Conservation (phyloP, 2,797 vertebrate genomes). For the Eulemur mongoz region DNA sequence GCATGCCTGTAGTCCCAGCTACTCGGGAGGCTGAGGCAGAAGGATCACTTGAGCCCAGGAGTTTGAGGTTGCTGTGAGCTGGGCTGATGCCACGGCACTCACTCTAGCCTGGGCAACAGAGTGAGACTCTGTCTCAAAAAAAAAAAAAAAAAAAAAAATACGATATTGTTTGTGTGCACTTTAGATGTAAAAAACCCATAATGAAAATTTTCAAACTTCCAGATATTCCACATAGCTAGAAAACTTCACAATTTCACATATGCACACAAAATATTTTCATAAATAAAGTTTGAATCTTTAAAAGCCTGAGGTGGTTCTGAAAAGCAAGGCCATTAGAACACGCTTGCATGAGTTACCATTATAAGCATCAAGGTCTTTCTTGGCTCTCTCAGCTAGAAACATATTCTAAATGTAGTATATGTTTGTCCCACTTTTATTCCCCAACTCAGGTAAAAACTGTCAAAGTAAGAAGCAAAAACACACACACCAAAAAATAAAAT, state of each 20-base stretch:
- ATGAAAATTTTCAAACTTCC: neutral
- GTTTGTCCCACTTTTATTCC: neutral
- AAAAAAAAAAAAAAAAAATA: neutral
- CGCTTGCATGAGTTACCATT: neutral
- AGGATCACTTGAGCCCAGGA: too few species aligned
- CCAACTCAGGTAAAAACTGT: neutral
- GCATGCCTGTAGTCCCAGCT: too few species aligned
- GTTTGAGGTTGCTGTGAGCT: too few species aligned
- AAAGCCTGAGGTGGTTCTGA: neutral
- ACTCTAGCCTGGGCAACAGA: too few species aligned
- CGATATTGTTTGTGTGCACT: neutral
- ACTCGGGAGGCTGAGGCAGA: too few species aligned
- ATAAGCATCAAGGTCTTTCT: neutral
- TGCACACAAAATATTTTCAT: neutral
- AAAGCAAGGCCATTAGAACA: neutral
- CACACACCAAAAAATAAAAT: neutral
- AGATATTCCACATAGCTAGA: neutral
- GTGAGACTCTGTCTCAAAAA: neutral
- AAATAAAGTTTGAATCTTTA: neutral
- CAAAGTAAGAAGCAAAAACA: slow-evolving; percentile 2
- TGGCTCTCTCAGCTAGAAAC: neutral
- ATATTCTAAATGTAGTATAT: neutral
- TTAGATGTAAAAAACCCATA: neutral
- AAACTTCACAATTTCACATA: neutral
- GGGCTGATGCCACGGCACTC: too few species aligned